A percentile compares a stretch with the other conserved stretches of the same genome.
Evolutionary conservation across 2,888 invertebrate species (phyloP).

Genomic region (Catocala nupta): DNA sequence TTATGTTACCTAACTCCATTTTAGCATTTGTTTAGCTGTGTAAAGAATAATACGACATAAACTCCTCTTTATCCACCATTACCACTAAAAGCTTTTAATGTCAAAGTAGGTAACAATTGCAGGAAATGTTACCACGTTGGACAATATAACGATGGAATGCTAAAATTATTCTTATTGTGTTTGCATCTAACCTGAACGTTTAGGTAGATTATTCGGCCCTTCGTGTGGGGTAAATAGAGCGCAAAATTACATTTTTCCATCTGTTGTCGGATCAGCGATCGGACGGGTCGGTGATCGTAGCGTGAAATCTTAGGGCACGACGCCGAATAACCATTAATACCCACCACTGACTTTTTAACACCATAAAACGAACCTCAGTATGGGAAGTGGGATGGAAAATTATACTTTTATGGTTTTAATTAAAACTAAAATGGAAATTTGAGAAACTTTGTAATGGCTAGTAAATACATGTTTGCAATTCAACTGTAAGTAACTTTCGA

Average conservation of each 20-base stretch:
- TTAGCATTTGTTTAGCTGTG: too few species aligned
- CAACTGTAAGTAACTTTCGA: too few species aligned
- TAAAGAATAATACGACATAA: too few species aligned
- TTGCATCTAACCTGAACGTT: background rate
- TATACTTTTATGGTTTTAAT: background rate
- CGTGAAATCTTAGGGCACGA: conserved; percentile 51
- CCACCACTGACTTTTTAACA: conserved; percentile 5
- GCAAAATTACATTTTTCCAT: conserved; percentile 42
- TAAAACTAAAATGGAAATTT: background rate
- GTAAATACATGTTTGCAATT: too few species aligned
- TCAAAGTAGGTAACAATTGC: background rate
- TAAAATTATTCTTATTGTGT: too few species aligned
- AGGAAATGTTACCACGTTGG: background rate
- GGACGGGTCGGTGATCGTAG: conserved; percentile 36
- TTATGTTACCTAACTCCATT: too few species aligned
- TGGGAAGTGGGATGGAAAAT: background rate
- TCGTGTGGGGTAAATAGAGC: conserved; percentile 50
- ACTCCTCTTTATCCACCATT: too few species aligned
- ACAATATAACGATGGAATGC: too few species aligned
- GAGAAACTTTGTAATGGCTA: too few species aligned
- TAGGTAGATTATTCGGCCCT: conserved; percentile 31
- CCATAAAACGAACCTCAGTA: background rate
- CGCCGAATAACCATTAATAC: conserved; percentile 20
- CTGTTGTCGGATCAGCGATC: conserved; percentile 23
- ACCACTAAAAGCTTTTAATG: too few species aligned